Evolutionary conservation across 2,113 vertebrate species (phyloP).

Genomic region (Scopus umbretta): DNA sequence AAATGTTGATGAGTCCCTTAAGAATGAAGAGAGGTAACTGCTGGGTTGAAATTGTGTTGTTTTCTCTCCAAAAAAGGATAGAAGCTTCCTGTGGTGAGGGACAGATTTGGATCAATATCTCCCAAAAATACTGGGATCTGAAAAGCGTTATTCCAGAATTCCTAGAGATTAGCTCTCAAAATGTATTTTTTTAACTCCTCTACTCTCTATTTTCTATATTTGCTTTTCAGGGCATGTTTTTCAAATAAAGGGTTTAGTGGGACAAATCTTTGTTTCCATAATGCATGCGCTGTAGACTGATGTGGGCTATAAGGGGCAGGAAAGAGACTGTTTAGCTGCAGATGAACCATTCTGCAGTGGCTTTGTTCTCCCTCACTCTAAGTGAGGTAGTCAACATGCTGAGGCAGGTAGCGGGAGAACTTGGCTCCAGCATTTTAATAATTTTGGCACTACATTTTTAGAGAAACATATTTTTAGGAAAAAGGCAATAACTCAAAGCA

Average conservation of each 20-base stretch:
- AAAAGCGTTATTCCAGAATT: neutral
- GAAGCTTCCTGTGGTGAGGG: neutral
- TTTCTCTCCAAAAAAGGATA: neutral
- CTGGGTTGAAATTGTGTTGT: neutral
- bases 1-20: neutral
- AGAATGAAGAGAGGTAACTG: neutral
- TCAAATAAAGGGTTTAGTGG: neutral
- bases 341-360: neutral
- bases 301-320: neutral
- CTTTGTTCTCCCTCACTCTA: neutral
- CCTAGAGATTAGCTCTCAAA: neutral
- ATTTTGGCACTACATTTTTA: neutral
- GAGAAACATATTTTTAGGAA: neutral
- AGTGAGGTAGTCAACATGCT: neutral
- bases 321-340: neutral
- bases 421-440: neutral
- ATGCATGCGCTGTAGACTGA: neutral
- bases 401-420: neutral
- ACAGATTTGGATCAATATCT: neutral
- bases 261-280: neutral
- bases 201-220: neutral
- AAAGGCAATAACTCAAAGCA: neutral
- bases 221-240: neutral
- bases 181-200: neutral
- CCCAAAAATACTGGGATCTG: neutral